Conservation (phyloP, 1,140 invertebrate genomes). For the Ostrea edulis region DNA sequence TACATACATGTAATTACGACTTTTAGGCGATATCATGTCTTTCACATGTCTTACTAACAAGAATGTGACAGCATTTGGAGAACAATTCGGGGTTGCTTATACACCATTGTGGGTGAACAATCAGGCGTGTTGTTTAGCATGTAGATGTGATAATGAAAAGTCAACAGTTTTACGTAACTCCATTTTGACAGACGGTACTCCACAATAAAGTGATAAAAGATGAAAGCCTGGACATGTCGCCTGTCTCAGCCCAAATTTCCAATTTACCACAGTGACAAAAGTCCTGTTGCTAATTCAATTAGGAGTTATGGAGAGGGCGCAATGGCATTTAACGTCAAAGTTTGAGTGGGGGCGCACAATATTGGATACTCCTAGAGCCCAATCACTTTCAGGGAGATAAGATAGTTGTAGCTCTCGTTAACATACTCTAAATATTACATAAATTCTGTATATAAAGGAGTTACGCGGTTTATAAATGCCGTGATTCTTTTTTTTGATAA, state of each 20-base stretch:
- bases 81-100: neutral
- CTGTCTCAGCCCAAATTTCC: neutral
- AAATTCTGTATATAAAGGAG: neutral
- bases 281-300: neutral
- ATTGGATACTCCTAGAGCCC: neutral
- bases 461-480: neutral
- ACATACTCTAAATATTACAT: neutral
- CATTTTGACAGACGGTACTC: neutral
- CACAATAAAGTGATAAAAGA: neutral
- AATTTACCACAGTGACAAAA: conserved; percentile 3
- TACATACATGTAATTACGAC: neutral
- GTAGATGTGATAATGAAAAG: conserved; percentile 8
- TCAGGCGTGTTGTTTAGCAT: neutral
- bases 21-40: neutral
- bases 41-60: neutral
- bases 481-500: neutral
- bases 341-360: neutral
- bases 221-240: neutral
- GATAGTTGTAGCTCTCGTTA: neutral
- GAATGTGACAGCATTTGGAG: neutral
- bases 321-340: neutral
- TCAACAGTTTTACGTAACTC: neutral
- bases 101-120: neutral
- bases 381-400: neutral
- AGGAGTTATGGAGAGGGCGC: neutral